Evolutionary conservation across 1,140 invertebrate genomes (phyloP).

Genomic region (Cheumatopsyche charites): DNA sequence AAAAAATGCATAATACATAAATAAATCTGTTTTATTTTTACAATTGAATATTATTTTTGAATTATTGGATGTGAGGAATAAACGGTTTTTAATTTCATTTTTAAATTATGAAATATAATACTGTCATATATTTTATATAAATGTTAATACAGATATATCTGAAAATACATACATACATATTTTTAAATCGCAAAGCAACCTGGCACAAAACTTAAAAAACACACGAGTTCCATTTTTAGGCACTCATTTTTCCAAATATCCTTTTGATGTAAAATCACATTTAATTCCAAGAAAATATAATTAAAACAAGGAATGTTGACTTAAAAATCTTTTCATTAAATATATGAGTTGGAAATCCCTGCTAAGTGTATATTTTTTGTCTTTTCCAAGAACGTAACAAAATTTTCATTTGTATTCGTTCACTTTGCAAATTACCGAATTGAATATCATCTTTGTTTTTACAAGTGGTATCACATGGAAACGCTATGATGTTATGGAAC

Average conservation of each 20-base stretch:
- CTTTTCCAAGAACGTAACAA: constrained; percentile 17
- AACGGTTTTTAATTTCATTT: too few relatives aligned
- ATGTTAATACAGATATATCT: too few relatives aligned
- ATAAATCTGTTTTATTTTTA: too few relatives aligned
- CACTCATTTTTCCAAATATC: constrained; percentile 32
- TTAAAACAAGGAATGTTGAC: background rate
- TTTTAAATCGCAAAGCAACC: background rate
- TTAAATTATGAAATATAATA: too few relatives aligned
- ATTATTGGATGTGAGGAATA: too few relatives aligned
- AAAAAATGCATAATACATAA: too few relatives aligned
- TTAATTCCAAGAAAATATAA: constrained; percentile 11
- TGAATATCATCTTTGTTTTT: too few relatives aligned
- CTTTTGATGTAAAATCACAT: constrained; percentile 38
- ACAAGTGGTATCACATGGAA: constrained; percentile 2
- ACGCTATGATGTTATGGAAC: constrained; percentile 1
- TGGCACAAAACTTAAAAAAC: constrained; percentile 2
- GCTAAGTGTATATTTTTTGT: constrained; percentile 27
- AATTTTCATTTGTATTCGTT: constrained; percentile 33
- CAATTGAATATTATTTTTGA: too few relatives aligned
- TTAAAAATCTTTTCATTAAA: constrained; percentile 4
- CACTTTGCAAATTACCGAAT: constrained; percentile 6
- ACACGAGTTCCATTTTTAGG: constrained; percentile 23
- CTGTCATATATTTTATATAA: too few relatives aligned
- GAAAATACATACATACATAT: too few relatives aligned
- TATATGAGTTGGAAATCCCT: background rate